Evolutionary conservation across 35 echinoderm and acorn worm genomes (phyloP).

Genomic region (Strongylocentrotus purpuratus): DNA sequence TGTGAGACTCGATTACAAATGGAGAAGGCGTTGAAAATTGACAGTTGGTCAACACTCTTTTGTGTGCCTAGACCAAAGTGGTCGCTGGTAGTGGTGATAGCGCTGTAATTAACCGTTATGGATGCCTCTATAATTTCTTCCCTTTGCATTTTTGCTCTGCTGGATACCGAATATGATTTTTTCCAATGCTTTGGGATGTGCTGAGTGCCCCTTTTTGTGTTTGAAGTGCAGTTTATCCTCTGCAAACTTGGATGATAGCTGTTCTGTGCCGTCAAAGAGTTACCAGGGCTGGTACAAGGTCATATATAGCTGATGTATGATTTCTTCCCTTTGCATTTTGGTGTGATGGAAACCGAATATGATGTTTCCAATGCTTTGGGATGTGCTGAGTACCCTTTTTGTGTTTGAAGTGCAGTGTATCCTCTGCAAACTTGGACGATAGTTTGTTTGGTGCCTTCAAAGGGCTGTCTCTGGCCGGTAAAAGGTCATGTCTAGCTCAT

Average conservation of each 20-base stretch:
- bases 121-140: neutral
- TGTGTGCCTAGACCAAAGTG: neutral
- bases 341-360: neutral
- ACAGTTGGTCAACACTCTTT: neutral
- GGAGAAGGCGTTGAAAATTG: neutral
- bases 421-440: neutral
- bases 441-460: neutral
- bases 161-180: neutral
- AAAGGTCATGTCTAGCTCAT: neutral
- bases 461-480: neutral
- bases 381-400: neutral
- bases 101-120: neutral
- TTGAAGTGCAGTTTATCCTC: too few species aligned
- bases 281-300: too few species aligned
- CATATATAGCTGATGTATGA: too few species aligned
- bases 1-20: neutral
- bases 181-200: too few species aligned
- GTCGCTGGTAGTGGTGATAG: neutral
- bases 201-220: too few species aligned
- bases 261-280: too few species aligned
- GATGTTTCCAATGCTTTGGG: neutral
- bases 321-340: too few species aligned
- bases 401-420: neutral
- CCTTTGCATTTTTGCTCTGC: neutral
- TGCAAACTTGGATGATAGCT: too few species aligned